phyloP scores from a whole-genome alignment of 2,888 invertebrate genomes.

The Drosophila siamana region DNA sequence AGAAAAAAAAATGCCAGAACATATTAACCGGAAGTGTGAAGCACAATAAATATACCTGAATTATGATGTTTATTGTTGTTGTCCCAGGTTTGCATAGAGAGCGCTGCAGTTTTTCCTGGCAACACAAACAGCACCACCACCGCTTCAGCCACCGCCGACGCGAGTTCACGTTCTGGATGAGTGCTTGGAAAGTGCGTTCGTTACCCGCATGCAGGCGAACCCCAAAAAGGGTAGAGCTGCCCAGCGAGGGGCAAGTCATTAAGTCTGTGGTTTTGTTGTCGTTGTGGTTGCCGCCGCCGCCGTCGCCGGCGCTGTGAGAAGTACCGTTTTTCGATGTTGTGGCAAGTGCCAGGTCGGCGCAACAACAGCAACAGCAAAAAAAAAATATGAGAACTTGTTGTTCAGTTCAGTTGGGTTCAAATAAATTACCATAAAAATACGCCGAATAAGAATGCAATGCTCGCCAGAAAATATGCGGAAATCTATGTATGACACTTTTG shows the following conservation, averaged over 20 bases:
- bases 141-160: constrained; percentile 25
- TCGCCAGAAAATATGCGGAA: constrained; percentile 68
- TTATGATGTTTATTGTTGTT: constrained; percentile 64
- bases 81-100: constrained; percentile 12
- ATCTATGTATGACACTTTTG: constrained; percentile 72
- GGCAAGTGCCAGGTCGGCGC: constrained; percentile 50
- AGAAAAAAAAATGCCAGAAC: constrained; percentile 52
- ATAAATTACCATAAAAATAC: constrained; percentile 79
- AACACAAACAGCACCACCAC: constrained; percentile 9
- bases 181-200: constrained; percentile 72
- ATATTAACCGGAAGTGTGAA: constrained; percentile 69
- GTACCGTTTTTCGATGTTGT: constrained; percentile 65
- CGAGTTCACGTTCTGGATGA: constrained; percentile 67
- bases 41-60: constrained; percentile 73
- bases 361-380: neutral
- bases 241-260: constrained; percentile 58
- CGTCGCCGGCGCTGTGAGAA: no score
- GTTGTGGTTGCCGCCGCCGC: constrained; percentile 41
- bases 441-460: constrained; percentile 62
- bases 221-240: constrained; percentile 39
- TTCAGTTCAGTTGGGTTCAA: constrained; percentile 57
- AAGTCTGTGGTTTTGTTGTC: constrained; percentile 55
- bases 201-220: constrained; percentile 56
- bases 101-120: constrained; percentile 36
- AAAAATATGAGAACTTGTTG: constrained; percentile 31